Evolutionary conservation across 2,888 invertebrate genomes (phyloP).

Genomic region (Catocala nupta): DNA sequence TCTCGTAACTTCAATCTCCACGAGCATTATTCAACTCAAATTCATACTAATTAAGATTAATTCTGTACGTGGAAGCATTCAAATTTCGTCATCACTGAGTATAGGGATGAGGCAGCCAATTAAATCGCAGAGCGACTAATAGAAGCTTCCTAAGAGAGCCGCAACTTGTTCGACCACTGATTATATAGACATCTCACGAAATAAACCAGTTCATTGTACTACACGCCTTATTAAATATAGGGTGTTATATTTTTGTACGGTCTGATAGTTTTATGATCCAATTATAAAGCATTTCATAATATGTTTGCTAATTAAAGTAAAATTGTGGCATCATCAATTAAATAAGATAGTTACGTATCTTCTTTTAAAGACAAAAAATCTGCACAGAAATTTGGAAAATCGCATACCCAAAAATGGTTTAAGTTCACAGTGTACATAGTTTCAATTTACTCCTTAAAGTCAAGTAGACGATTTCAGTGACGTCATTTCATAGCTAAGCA

Average conservation of each 20-base stretch:
- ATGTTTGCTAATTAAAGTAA: background rate
- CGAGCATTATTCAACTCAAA: background rate
- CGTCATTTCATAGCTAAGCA: constrained; percentile 13
- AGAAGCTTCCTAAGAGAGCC: constrained; percentile 38
- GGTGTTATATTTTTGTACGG: constrained; percentile 1
- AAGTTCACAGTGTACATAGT: background rate
- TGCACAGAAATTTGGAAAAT: too few relatives aligned
- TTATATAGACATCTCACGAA: constrained; percentile 33
- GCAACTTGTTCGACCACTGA: constrained; percentile 36
- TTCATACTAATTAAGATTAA: constrained; percentile 6
- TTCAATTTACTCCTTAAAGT: constrained; percentile 7
- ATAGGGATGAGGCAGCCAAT: constrained; percentile 55
- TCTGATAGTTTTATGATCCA: constrained; percentile 1
- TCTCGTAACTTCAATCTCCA: too few relatives aligned
- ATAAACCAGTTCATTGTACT: constrained; percentile 45
- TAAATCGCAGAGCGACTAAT: constrained; percentile 60
- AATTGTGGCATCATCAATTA: background rate
- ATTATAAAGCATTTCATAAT: background rate
- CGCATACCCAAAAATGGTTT: background rate
- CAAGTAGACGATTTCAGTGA: constrained; percentile 8
- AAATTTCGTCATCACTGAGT: constrained; percentile 48
- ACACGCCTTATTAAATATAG: constrained; percentile 10
- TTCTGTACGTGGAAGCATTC: constrained; percentile 17
- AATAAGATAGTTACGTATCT: too few relatives aligned
- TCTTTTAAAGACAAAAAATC: too few relatives aligned